Evolutionary conservation across 2,113 vertebrate genomes (phyloP).

Genomic region (Taurulus bubalis): DNA sequence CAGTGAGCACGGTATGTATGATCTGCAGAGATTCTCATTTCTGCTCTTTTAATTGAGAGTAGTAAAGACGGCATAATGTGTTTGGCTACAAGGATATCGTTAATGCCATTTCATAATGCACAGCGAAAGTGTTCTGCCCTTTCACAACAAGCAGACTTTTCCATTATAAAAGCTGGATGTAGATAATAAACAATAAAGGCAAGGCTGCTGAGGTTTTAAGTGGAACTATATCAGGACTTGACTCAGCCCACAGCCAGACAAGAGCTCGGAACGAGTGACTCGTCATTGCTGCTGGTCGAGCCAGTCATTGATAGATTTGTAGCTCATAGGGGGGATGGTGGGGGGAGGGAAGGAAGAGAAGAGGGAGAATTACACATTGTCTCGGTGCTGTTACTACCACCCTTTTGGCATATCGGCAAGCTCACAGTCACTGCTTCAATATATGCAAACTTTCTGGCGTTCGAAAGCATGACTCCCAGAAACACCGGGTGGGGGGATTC

Average conservation of each 20-base stretch:
- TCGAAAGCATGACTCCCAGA: slow-evolving; percentile 56
- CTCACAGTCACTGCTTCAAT: slow-evolving; percentile 51
- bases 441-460: slow-evolving; percentile 61
- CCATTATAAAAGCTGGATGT: slow-evolving; percentile 13
- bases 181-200: slow-evolving; percentile 1
- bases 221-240: slow-evolving; percentile 19
- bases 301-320: slow-evolving; percentile 61
- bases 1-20: neutral
- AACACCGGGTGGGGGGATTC: slow-evolving; percentile 61
- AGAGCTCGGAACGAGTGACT: slow-evolving; percentile 72
- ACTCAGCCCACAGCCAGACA: slow-evolving; percentile 27
- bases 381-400: slow-evolving; percentile 24
- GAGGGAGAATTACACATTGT: slow-evolving; percentile 29
- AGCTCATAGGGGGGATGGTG: neutral
- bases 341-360: neutral
- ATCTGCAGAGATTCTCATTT: neutral
- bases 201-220: slow-evolving; percentile 23
- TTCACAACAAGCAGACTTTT: neutral
- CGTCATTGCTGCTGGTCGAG: slow-evolving; percentile 27
- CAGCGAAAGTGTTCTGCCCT: neutral
- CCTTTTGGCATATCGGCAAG: slow-evolving; percentile 38
- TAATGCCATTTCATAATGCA: neutral
- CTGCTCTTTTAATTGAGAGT: neutral
- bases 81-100: neutral
- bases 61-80: neutral